Evolutionary conservation across 1,140 invertebrate species (phyloP).

Genomic region (roundworm (Caenorhabditis elegans)): DNA sequence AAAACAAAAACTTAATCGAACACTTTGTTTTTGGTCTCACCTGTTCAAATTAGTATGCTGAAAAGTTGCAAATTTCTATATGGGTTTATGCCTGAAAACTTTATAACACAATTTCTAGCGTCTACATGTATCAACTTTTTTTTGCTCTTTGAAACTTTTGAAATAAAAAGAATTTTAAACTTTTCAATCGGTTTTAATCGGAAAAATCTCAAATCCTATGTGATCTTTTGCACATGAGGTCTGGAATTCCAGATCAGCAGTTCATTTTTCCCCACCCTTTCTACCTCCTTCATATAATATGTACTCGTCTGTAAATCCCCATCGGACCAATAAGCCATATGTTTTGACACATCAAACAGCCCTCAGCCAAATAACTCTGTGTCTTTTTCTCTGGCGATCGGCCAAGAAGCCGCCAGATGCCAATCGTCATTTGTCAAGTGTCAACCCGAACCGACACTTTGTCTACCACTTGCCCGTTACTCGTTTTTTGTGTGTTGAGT

Average conservation of each 20-base stretch:
- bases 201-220: too few species aligned
- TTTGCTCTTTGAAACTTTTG: too few species aligned
- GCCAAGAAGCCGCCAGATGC: constrained; percentile 32
- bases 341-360: constrained; percentile 33
- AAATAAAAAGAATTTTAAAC: too few species aligned
- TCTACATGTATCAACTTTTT: too few species aligned
- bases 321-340: constrained; percentile 24
- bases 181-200: too few species aligned
- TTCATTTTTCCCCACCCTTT: not conserved
- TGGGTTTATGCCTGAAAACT: too few species aligned
- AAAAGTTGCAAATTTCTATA: too few species aligned
- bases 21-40: too few species aligned
- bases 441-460: constrained; percentile 17
- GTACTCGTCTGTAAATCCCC: not conserved
- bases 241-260: not conserved
- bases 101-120: too few species aligned
- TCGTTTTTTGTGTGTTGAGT: not conserved
- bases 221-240: too few species aligned
- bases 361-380: constrained; percentile 9
- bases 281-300: not conserved
- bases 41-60: too few species aligned
- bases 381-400: constrained; percentile 16
- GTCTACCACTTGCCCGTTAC: not conserved
- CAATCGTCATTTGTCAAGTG: constrained; percentile 33
- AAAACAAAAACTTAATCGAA: too few species aligned